These are phyloP conservation scores for Sebastes iracundus DNA, from an alignment of 2,797 vertebrate genomes.

Conservation along the genomic window DNA sequence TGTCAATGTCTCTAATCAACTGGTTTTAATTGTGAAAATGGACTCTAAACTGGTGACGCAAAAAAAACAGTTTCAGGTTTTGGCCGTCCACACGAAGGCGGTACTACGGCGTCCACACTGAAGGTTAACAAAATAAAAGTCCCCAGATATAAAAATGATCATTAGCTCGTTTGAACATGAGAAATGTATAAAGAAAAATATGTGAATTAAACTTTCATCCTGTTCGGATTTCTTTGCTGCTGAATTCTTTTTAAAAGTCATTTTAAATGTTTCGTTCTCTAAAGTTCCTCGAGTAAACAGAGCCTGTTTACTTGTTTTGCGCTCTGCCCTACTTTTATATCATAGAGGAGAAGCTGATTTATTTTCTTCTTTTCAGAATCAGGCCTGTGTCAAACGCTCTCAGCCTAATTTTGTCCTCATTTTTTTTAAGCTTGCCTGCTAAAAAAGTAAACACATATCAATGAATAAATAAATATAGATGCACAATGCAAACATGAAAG, in stretches of 20 bases:
- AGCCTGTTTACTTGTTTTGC: constrained; percentile 23
- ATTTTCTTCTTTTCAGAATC: constrained; percentile 20
- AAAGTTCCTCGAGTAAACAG: constrained; percentile 18
- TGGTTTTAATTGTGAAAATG: background rate
- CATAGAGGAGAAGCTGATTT: constrained; percentile 14
- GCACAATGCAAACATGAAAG: constrained; percentile 13
- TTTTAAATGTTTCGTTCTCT: background rate
- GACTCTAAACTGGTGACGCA: background rate
- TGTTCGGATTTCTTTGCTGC: background rate
- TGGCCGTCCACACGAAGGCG: background rate
- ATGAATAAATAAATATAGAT: background rate
- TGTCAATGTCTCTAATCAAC: background rate
- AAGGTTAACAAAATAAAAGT: background rate
- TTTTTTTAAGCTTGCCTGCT: constrained; percentile 6
- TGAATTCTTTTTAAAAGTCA: background rate
- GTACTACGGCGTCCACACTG: background rate
- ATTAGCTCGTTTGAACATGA: background rate
- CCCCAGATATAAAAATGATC: background rate
- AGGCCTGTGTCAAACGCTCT: constrained; percentile 17
- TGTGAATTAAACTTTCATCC: background rate
- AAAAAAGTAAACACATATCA: constrained; percentile 20
- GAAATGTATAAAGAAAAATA: background rate
- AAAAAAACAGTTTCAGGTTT: background rate
- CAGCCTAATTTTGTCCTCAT: constrained; percentile 4
- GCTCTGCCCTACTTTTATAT: constrained; percentile 35